These are phyloP conservation scores for Lagopus leucura DNA, from an alignment of 2,113 vertebrate species.

Conservation along the genomic window DNA sequence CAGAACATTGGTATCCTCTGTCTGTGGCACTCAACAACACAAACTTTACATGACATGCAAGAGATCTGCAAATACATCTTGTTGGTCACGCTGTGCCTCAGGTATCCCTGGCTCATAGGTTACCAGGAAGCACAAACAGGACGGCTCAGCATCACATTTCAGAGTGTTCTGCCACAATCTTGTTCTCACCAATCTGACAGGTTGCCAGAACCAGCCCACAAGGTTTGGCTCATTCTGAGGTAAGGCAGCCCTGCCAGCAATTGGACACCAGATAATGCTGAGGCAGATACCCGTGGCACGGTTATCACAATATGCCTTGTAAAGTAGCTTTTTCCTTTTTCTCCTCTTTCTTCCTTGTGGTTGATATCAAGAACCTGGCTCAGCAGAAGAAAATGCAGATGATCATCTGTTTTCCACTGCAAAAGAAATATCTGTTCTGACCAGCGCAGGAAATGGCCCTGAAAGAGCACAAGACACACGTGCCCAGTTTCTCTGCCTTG, in stretches of 20 bases:
- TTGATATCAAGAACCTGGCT: not conserved
- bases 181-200: rapidly evolving
- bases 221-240: not conserved
- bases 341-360: not conserved
- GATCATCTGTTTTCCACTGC: conserved; percentile 17
- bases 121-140: not conserved
- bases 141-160: not conserved
- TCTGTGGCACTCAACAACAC: rapidly evolving
- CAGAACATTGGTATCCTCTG: not conserved
- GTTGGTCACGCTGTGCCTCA: rapidly evolving
- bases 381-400: conserved; percentile 20
- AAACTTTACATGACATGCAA: not conserved
- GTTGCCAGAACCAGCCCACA: not conserved
- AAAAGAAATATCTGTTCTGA: conserved; percentile 34
- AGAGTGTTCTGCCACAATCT: not conserved
- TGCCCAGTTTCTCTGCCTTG: conserved; percentile 6
- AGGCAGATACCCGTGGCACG: not conserved
- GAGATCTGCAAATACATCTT: not conserved
- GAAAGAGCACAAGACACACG: not conserved
- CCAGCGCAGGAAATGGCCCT: conserved; percentile 17
- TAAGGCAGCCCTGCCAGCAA: not conserved
- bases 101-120: not conserved
- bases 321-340: not conserved
- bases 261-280: not conserved
- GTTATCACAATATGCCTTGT: not conserved